Base-by-base conservation (phyloP, 1,140 invertebrate genomes). In the Drosophila auraria region DNA sequence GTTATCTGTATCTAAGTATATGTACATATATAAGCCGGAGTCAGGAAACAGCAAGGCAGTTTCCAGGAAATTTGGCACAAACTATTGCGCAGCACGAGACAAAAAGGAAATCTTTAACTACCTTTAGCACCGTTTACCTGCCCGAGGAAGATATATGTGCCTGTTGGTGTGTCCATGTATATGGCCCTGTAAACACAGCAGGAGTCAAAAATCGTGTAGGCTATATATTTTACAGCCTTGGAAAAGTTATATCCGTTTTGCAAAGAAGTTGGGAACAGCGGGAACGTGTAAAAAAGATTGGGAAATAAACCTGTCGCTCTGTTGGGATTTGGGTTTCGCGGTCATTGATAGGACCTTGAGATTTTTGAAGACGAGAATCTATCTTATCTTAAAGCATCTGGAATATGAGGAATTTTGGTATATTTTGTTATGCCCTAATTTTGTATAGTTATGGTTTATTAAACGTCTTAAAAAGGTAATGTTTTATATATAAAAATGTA, bases 1-100 rank as follows among this genome's bases (percentile, higher is more conserved):
- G 25, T 44, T 53, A 51, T 64, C 15, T 45, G 6, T 0, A 27
- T 20, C 15, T 11, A 42, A 25, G 27, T 63, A 53, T n/a, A 54
- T 44, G 2, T 40, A 33, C 15, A 20, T 4, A 44, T 69, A 47
- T 65, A 62, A 53, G 38, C 27, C 50, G 50, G 64, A 44, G 42
- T 56, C 49, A 47, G 77, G 53, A 80, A 80, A 60, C 69, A 79
- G 78, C 78, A 65, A 42, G 54, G 15, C 33, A 49, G 49, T 30
- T 90, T 87, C 87, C 54, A 64, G 50, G 83, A 89, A 89, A 65
- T 89, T 44, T 73, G 20, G 60, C 44, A 51, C 50, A 78, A 68
- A 71, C 50, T 61, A 68, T 83, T 78, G 77, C 84, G 64, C 81
- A 89, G 78, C 84, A 69, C 66, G 86, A 61, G 83, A 73, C 71